These are phyloP conservation scores for Lanistes nyassanus DNA, from an alignment of 1,140 invertebrate species.

Conservation along the genomic window DNA sequence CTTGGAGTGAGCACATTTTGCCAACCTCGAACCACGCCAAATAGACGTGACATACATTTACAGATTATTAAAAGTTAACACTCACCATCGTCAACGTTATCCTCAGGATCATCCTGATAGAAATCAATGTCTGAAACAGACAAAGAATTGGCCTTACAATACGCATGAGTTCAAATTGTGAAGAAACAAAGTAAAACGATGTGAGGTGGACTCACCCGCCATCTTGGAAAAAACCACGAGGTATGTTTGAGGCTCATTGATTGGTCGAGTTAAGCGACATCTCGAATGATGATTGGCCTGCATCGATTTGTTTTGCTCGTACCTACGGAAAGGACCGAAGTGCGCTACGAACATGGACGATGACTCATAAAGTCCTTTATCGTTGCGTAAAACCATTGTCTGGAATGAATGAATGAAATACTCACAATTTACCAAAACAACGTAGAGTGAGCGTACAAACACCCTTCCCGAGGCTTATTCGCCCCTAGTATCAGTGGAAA, in stretches of 20 bases:
- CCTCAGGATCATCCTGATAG: constrained; percentile 60
- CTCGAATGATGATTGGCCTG: constrained; percentile 50
- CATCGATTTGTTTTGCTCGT: constrained; percentile 38
- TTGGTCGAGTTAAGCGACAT: constrained; percentile 50
- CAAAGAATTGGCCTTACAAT: constrained; percentile 44
- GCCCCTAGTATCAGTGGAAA: background rate
- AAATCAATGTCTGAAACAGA: constrained; percentile 65
- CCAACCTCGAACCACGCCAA: constrained; percentile 26
- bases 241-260: constrained; percentile 52
- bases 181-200: constrained; percentile 58
- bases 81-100: constrained; percentile 62
- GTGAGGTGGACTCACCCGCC: constrained; percentile 66
- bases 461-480: background rate
- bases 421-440: constrained; percentile 16
- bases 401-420: constrained; percentile 14
- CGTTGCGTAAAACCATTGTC: constrained; percentile 28
- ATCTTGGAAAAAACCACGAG: constrained; percentile 65
- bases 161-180: constrained; percentile 53
- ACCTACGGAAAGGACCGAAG: constrained; percentile 47
- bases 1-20: constrained; percentile 44
- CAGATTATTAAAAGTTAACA: constrained; percentile 37
- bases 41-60: constrained; percentile 34
- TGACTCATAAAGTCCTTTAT: constrained; percentile 41
- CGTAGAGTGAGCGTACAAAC: background rate
- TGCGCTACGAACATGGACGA: constrained; percentile 44